Evolutionary conservation across 2,888 invertebrate genomes (phyloP).

Genomic region (Neoscelio sp.): DNA sequence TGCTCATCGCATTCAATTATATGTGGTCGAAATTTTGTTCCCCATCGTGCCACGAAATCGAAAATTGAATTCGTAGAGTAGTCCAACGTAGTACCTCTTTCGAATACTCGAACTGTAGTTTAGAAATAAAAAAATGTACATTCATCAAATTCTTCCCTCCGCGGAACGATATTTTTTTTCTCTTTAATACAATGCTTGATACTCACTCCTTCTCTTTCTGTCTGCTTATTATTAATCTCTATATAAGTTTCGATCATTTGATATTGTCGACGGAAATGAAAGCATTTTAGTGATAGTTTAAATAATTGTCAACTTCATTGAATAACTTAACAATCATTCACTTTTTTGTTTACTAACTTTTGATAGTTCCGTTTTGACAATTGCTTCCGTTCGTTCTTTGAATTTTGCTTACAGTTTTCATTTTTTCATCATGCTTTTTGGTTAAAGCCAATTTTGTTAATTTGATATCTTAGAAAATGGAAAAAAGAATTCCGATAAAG

Average conservation of each 20-base stretch:
- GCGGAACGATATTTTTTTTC: conserved; percentile 47
- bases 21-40: neutral
- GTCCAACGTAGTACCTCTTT: conserved; percentile 55
- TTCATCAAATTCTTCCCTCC: conserved; percentile 38
- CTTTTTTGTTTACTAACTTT: conserved; percentile 51
- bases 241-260: conserved; percentile 57
- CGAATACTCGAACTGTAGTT: conserved; percentile 58
- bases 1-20: too few species aligned
- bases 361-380: conserved; percentile 21
- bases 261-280: conserved; percentile 64
- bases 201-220: conserved; percentile 83
- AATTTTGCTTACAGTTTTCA: conserved; percentile 53
- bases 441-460: conserved; percentile 12
- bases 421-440: conserved; percentile 37
- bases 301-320: too few species aligned
- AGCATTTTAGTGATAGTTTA: too few species aligned
- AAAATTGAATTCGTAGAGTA: conserved; percentile 61
- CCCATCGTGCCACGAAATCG: conserved; percentile 35
- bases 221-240: conserved; percentile 82
- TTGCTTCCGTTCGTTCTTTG: conserved; percentile 28
- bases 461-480: neutral
- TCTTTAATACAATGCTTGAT: conserved; percentile 78
- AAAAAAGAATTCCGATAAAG: too few species aligned
- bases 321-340: too few species aligned
- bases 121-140: conserved; percentile 59